A percentile compares a stretch with the other conserved stretches of the same genome.
These are phyloP conservation scores for Montipora capricornis DNA, from an alignment of 64 coral and sea anemone genomes.

Conservation along the genomic window DNA sequence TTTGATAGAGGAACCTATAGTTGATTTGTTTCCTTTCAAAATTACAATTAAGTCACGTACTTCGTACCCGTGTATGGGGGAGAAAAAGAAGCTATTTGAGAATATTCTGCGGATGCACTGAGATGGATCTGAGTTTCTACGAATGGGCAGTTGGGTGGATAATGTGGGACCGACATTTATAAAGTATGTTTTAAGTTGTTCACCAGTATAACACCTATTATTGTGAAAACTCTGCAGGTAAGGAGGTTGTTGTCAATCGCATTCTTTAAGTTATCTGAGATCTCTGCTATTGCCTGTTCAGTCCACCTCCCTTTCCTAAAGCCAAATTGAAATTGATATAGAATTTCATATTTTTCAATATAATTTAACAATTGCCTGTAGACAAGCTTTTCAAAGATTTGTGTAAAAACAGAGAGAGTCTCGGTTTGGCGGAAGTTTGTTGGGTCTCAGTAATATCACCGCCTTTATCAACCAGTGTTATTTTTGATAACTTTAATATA, in stretches of 20 bases:
- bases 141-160: constrained; percentile 5
- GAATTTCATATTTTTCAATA: neutral
- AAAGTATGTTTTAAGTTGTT: neutral
- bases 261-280: too few relatives aligned
- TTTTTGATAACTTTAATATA: too few relatives aligned
- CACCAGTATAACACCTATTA: constrained; percentile 32
- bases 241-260: too few relatives aligned
- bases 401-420: too few relatives aligned
- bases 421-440: neutral
- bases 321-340: too few relatives aligned
- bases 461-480: too few relatives aligned
- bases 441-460: neutral
- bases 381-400: constrained; percentile 50
- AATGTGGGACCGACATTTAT: constrained; percentile 43
- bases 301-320: too few relatives aligned
- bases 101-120: constrained; percentile 27
- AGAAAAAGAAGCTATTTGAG: constrained; percentile 47
- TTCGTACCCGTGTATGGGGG: neutral
- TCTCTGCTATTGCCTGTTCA: too few relatives aligned
- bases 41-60: constrained; percentile 2
- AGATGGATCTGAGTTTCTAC: neutral
- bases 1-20: neutral
- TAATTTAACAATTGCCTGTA: constrained; percentile 29
- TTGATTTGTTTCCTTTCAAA: constrained; percentile 35
- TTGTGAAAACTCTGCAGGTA: neutral